These are phyloP conservation scores for Miltochrista miniata DNA, from an alignment of 2,888 invertebrate species.

Conservation along the genomic window DNA sequence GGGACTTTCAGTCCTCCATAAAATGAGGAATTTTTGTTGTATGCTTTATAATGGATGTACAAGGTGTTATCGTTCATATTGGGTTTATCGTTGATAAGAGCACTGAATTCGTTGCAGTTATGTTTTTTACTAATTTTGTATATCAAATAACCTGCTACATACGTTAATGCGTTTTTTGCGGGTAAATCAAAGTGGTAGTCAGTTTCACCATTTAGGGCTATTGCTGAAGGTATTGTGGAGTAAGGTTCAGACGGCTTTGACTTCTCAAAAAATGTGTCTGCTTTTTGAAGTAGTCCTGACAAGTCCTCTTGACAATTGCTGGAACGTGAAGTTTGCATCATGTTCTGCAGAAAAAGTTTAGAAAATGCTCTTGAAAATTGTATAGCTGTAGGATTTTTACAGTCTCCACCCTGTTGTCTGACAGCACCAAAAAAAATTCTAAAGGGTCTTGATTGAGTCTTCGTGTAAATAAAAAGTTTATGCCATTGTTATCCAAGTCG, in stretches of 20 bases:
- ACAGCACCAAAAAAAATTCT: no score
- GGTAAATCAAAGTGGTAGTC: no score
- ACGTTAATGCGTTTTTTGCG: background rate
- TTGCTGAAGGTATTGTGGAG: background rate
- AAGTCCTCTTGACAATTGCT: conserved; percentile 10
- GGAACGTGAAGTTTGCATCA: conserved; percentile 7
- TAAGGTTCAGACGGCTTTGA: background rate
- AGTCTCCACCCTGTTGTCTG: no score
- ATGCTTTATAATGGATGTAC: no score
- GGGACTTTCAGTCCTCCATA: no score
- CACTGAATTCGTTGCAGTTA: background rate
- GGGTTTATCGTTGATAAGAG: background rate
- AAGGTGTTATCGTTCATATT: no score
- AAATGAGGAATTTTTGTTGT: no score
- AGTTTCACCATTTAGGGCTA: background rate
- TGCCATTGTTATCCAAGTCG: no score
- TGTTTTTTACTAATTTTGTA: background rate
- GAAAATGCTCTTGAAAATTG: conserved; percentile 20
- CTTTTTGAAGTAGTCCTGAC: background rate
- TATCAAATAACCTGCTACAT: background rate
- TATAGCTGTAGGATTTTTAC: no score
- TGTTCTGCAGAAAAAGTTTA: conserved; percentile 11
- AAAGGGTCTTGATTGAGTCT: no score
- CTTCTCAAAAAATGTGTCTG: background rate
- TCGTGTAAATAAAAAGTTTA: no score